These are phyloP conservation scores for Clistopyga incitator DNA, from an alignment of 2,888 invertebrate genomes.

Conservation along the genomic window DNA sequence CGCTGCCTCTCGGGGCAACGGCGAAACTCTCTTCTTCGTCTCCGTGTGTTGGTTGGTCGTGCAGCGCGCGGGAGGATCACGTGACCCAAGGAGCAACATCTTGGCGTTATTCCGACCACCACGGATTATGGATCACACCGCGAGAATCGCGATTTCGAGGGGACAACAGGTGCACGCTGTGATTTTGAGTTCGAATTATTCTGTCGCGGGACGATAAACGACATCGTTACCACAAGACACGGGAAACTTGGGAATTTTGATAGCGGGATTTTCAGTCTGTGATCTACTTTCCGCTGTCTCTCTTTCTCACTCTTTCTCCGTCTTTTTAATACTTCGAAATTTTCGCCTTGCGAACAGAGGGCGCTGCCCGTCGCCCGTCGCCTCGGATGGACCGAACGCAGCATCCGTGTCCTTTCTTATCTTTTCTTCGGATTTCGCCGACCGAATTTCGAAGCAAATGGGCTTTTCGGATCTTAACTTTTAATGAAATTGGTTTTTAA, in stretches of 20 bases:
- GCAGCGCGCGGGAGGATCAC: conserved; percentile 80
- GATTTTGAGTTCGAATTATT: background rate
- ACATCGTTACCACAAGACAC: background rate
- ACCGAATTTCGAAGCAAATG: background rate
- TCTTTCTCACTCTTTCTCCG: background rate
- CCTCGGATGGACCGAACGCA: conserved; percentile 46
- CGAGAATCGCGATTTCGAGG: conserved; percentile 35
- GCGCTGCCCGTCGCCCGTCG: background rate
- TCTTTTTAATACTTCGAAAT: conserved; percentile 24
- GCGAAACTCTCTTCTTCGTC: background rate
- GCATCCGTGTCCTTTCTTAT: conserved; percentile 29
- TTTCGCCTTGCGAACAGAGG: background rate
- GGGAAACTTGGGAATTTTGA: conserved; percentile 13
- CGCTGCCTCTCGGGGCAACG: background rate
- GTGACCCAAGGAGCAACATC: conserved; percentile 83
- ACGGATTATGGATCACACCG: conserved; percentile 61
- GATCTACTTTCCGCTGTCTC: background rate
- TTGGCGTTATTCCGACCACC: conserved; percentile 74
- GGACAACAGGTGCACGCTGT: conserved; percentile 69
- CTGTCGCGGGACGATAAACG: background rate
- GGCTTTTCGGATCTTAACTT: background rate
- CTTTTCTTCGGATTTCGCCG: background rate
- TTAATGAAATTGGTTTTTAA: background rate
- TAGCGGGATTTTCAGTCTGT: background rate
- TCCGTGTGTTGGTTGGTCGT: conserved; percentile 44